Evolutionary conservation across 2,797 vertebrate species (phyloP).

Genomic region (Dendrocincla tyrannina): DNA sequence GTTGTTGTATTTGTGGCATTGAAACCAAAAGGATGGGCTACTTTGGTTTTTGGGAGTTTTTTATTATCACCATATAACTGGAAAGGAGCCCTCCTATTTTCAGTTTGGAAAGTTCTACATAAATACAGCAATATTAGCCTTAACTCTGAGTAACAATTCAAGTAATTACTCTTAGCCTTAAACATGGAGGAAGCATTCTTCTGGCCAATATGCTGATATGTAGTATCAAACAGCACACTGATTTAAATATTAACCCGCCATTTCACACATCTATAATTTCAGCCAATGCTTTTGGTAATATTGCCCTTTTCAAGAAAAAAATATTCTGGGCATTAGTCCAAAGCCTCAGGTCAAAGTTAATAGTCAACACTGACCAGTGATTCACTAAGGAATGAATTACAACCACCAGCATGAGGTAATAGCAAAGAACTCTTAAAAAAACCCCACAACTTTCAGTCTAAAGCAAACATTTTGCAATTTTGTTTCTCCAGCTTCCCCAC

Average conservation of each 20-base stretch:
- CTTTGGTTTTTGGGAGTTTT: neutral
- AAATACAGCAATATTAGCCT: neutral
- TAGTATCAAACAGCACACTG: neutral
- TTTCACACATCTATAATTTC: neutral
- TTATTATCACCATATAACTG: neutral
- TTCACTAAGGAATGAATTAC: neutral
- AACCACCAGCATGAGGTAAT: neutral
- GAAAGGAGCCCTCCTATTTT: neutral
- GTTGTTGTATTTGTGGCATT: neutral
- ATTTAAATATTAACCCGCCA: neutral
- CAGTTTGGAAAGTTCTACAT: neutral
- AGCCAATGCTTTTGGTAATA: neutral
- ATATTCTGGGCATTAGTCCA: neutral
- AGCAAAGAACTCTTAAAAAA: neutral
- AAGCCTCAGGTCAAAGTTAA: slow-evolving; percentile 20
- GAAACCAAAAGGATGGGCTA: neutral
- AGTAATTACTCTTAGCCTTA: neutral
- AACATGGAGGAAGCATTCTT: neutral
- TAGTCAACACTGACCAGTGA: neutral
- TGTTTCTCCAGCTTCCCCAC: neutral
- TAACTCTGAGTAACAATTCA: neutral
- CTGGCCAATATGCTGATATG: neutral
- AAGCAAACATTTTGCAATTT: neutral
- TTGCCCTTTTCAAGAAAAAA: neutral
- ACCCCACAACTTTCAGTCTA: neutral